Evolutionary conservation across 2,797 vertebrate species (phyloP).

Genomic region (Pipistrellus pipistrellus): DNA sequence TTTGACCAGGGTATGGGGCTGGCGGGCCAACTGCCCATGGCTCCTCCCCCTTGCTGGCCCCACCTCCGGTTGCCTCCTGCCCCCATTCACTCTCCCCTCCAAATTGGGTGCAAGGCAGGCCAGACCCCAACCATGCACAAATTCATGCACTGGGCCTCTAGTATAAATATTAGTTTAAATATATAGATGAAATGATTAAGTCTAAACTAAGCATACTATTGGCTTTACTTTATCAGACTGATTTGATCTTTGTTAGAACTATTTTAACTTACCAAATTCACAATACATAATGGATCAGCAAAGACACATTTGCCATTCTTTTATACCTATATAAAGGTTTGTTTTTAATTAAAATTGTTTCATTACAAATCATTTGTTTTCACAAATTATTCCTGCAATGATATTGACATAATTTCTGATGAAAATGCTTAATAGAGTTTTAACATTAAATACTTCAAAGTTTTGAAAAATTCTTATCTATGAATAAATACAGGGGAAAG

Average conservation of each 20-base stretch:
- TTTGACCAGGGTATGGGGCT: no score
- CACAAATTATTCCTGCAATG: not conserved
- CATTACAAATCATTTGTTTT: not conserved
- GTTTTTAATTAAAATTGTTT: not conserved
- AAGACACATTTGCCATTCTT: not conserved
- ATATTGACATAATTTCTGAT: not conserved
- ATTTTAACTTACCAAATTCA: constrained; percentile 20
- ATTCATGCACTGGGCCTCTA: no score
- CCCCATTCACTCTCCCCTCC: no score
- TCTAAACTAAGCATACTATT: not conserved
- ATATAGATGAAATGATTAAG: not conserved
- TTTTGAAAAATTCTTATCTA: constrained; percentile 69
- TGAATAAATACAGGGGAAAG: constrained; percentile 69
- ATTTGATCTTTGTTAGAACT: constrained; percentile 26
- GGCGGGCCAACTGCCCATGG: no score
- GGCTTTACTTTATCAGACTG: not conserved
- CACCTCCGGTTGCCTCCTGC: no score
- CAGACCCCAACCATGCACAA: no score
- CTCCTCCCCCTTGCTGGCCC: no score
- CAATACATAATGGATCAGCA: not conserved
- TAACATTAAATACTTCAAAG: not conserved
- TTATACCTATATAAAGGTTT: not conserved
- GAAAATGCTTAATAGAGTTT: constrained; percentile 16
- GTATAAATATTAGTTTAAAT: not conserved
- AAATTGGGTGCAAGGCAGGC: no score